These are phyloP conservation scores for Drosophila lutescens DNA, from an alignment of 2,888 invertebrate species.

Conservation along the genomic window DNA sequence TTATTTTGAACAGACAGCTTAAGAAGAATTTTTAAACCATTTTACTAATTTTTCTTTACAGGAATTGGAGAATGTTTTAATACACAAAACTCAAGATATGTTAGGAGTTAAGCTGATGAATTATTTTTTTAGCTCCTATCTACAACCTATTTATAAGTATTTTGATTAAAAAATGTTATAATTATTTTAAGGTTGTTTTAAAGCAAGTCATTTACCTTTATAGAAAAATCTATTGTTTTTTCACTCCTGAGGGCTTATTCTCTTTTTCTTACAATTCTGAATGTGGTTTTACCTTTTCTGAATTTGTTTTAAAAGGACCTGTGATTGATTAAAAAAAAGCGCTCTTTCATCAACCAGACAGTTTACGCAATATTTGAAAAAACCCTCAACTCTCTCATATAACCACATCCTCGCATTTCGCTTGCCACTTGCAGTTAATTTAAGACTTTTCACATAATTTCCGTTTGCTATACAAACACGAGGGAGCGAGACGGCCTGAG, in stretches of 20 bases:
- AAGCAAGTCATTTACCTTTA: too few relatives aligned
- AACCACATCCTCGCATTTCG: slow-evolving; percentile 11
- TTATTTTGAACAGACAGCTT: slow-evolving; percentile 18
- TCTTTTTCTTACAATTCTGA: background rate
- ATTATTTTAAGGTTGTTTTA: background rate
- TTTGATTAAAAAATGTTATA: too few relatives aligned
- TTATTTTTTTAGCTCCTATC: too few relatives aligned
- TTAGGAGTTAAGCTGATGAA: too few relatives aligned
- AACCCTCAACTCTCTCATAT: slow-evolving; percentile 1
- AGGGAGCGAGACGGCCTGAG: slow-evolving; percentile 1
- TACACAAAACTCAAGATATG: too few relatives aligned
- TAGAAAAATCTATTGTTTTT: background rate
- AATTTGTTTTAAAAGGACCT: slow-evolving; percentile 41
- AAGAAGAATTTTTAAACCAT: background rate
- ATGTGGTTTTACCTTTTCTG: slow-evolving; percentile 2
- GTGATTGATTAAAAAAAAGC: slow-evolving; percentile 72
- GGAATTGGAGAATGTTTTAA: too few relatives aligned
- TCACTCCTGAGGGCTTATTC: background rate
- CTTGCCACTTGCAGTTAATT: slow-evolving; percentile 69
- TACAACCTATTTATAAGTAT: too few relatives aligned
- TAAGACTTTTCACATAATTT: slow-evolving; percentile 70
- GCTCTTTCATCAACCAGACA: slow-evolving; percentile 15
- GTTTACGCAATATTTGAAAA: slow-evolving; percentile 13
- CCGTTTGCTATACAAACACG: slow-evolving; percentile 23
- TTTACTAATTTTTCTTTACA: background rate